Base-by-base conservation (phyloP, 1,140 invertebrate genomes). In the Microplitis mediator region DNA sequence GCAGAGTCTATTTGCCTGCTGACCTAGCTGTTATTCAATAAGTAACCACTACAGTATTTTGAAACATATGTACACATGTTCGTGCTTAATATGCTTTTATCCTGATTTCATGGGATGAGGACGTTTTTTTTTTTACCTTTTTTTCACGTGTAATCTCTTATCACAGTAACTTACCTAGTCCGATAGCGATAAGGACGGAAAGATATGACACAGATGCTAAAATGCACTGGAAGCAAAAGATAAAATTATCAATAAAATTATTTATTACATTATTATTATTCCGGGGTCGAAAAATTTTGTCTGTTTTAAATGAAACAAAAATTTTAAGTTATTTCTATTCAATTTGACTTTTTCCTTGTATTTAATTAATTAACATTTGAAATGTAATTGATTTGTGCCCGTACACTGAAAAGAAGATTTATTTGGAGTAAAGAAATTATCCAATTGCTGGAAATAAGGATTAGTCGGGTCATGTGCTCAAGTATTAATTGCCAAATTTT, bases 41-140 rank as follows among this genome's bases (percentile, higher is more conserved):
- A 58, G 23, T 58, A 23, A 58, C 16, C 23, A 58, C 39, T 45
- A 58, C 16, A 8, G 16, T 16, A 11, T 58, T 58, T 16, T 31
- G 16, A 16, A 58, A 58, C 23, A 58, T 58, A 58, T 58, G 56
- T 58, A 23, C 39, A 45, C 39, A 45, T 58, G 56, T 58, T 58
- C 56, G 56, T 58, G 56, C 56, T 58, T 58, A 58, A 58, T 23
- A 58, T 58, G 56, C 56, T 58, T 58, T 58, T 58, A 58, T 58
- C 56, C 23, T 31, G 56, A 58, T 58, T 58, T 58, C 56, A 58
- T 31, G 23, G 23, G 23, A 23, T 58, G 23, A 58, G 23, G 32
- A 31, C 13, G 4, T 58, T 58, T 58, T 54, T 54, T 54, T 14
- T 23, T 23, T 31, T 6, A 45, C 4, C 3, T 45, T 45, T 45